Percentiles rank a stretch among this genome's conserved stretches.
Evolutionary conservation across 2,113 vertebrate genomes (phyloP).

Genomic region (Sinocyclocheilus grahami): DNA sequence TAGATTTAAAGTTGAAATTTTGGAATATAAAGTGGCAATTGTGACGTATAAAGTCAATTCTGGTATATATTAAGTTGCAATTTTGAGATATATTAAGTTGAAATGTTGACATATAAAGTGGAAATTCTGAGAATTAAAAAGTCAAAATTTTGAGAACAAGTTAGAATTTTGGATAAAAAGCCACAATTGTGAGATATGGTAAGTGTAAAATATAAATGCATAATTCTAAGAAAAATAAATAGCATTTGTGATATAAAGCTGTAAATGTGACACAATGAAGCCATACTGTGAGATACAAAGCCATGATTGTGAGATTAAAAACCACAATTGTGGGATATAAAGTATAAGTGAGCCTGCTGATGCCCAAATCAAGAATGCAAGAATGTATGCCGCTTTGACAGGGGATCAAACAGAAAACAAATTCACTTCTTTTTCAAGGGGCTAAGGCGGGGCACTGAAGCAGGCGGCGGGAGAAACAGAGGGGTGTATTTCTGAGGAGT

Average conservation of each 20-base stretch:
- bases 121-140: neutral
- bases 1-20: neutral
- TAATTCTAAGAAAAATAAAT: neutral
- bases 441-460: slow-evolving; percentile 23
- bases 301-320: neutral
- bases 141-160: no score
- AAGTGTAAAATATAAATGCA: neutral
- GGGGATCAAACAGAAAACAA: neutral
- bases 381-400: neutral
- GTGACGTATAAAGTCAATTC: no score
- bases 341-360: neutral
- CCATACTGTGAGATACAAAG: neutral
- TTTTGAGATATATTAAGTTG: neutral
- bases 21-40: no score
- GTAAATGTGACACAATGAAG: neutral
- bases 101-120: neutral
- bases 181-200: neutral
- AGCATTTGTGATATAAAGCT: no score
- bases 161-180: neutral
- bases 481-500: slow-evolving; percentile 47
- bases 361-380: slow-evolving; percentile 1
- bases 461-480: slow-evolving; percentile 21
- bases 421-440: slow-evolving; percentile 25
- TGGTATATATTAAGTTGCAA: no score
- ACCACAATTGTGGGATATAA: neutral